These are phyloP conservation scores for Aporophyla lueneburgensis DNA, from an alignment of 2,888 invertebrate genomes.

Conservation along the genomic window DNA sequence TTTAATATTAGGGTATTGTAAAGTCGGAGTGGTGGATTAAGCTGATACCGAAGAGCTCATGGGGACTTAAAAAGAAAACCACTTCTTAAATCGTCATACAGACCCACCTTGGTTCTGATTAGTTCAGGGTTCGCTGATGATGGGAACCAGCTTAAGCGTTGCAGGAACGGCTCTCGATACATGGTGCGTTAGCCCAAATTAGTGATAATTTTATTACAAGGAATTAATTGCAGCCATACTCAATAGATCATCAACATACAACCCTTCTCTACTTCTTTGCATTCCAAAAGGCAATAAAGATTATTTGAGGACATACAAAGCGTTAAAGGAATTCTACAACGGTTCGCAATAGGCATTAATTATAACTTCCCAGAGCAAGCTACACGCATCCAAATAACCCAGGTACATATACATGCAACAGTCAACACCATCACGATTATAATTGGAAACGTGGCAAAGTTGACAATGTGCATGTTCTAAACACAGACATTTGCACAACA, in stretches of 20 bases:
- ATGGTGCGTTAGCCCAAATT: not conserved
- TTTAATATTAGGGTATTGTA: not conserved
- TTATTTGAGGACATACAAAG: too few relatives aligned
- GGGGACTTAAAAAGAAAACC: not conserved
- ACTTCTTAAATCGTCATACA: too few relatives aligned
- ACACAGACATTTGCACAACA: slow-evolving; percentile 53
- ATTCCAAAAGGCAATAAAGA: too few relatives aligned
- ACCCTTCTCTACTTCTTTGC: too few relatives aligned
- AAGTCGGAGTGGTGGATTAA: not conserved
- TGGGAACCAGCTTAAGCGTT: not conserved
- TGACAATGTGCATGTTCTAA: slow-evolving; percentile 53
- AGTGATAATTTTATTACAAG: too few relatives aligned
- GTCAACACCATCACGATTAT: slow-evolving; percentile 38
- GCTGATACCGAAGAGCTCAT: not conserved
- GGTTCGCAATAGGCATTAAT: not conserved
- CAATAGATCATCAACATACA: not conserved
- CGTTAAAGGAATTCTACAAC: not conserved
- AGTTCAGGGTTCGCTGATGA: not conserved
- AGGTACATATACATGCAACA: slow-evolving; percentile 16
- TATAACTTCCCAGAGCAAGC: not conserved
- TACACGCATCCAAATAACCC: not conserved
- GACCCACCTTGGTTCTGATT: not conserved
- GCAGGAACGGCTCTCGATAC: not conserved
- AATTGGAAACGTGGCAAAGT: slow-evolving; percentile 46
- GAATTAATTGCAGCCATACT: not conserved